Conservation (phyloP, 2,113 vertebrate genomes). For the Petrocephalus microphthalmus region DNA sequence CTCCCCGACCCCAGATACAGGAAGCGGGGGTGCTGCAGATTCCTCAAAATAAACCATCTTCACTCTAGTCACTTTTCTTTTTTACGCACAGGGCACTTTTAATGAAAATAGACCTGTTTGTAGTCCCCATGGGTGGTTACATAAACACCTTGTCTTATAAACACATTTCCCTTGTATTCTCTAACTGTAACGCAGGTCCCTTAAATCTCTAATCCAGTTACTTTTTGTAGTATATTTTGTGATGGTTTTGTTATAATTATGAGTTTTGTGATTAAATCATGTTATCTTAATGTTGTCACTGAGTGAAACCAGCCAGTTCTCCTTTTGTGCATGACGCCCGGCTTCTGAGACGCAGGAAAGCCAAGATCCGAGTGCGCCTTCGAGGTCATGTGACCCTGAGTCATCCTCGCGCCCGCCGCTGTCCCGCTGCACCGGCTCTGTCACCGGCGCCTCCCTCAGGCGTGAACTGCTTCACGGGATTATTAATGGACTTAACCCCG, state of each 20-base stretch:
- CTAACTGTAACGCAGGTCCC: background rate
- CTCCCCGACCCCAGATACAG: background rate
- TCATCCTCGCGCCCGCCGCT: background rate
- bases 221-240: background rate
- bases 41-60: background rate
- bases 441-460: background rate
- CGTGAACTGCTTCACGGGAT: background rate
- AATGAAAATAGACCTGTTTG: background rate
- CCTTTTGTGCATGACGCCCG: background rate
- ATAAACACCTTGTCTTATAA: background rate
- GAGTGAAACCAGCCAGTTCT: background rate
- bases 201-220: background rate
- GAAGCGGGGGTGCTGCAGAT: background rate
- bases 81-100: background rate
- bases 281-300: background rate
- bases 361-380: background rate
- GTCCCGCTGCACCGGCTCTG: background rate
- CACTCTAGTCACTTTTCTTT: background rate
- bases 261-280: background rate
- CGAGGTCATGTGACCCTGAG: background rate
- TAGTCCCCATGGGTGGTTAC: background rate
- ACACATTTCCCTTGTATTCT: background rate
- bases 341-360: background rate
- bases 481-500: slow-evolving; percentile 10
- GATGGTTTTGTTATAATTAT: background rate